phyloP scores from a whole-genome alignment of 2,797 vertebrate genomes.

The Natrix natrix region DNA sequence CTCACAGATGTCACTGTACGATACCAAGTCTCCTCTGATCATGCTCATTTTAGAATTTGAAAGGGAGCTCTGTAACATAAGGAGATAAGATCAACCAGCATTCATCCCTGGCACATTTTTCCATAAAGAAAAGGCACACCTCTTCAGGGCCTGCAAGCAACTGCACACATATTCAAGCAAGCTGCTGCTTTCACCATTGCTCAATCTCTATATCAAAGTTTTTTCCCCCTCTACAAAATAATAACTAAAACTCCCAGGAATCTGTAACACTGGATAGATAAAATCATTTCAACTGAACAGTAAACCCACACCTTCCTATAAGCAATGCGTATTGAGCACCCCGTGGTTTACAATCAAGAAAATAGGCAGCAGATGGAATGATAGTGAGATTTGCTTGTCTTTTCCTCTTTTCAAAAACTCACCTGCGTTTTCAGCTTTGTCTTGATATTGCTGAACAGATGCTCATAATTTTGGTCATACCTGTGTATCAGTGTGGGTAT shows the following conservation, averaged over 20 bases:
- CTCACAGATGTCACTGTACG: slow-evolving; percentile 90
- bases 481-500: slow-evolving; percentile 88
- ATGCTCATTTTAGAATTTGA: slow-evolving; percentile 69
- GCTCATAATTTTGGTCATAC: slow-evolving; percentile 88
- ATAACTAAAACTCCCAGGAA: not conserved
- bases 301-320: not conserved
- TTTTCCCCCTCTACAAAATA: no score
- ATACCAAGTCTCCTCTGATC: slow-evolving; percentile 83
- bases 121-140: not conserved
- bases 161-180: not conserved
- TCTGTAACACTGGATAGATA: no score
- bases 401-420: slow-evolving; percentile 46
- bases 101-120: not conserved
- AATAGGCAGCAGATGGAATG: not conserved
- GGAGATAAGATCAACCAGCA: not conserved
- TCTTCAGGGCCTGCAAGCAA: not conserved
- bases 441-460: slow-evolving; percentile 82
- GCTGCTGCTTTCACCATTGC: not conserved
- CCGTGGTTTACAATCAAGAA: not conserved
- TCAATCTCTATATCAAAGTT: not conserved
- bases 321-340: not conserved
- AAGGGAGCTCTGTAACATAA: slow-evolving; percentile 76
- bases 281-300: not conserved
- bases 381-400: not conserved
- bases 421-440: slow-evolving; percentile 81